Base-by-base conservation (phyloP, 92 coral and sea anemone species). In the Isaurus tuberculatus region DNA sequence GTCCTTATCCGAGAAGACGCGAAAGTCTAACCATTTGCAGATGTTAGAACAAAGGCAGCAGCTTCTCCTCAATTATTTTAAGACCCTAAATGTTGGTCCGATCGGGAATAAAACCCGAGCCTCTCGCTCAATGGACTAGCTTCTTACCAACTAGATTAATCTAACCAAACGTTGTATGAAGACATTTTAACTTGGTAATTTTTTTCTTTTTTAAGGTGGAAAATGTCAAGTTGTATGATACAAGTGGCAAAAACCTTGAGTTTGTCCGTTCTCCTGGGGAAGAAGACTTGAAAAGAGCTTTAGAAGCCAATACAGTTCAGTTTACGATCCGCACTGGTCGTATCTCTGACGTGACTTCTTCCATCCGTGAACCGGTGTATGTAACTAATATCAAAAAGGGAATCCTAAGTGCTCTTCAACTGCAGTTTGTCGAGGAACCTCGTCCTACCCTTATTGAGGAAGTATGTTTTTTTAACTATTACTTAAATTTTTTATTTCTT, bases 361-460 rank as follows among this genome's bases (percentile, higher is more conserved):
- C 75, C 8, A 22, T 5, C 33, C 13, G 13, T 2, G 94, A 91
- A 11, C 91, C 94, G 37, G 68, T 70, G 49, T 85, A 84, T 29
- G 88, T 77, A 9, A 85, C 94, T 7, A 91, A 91, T 73, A 49
- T 91, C 86, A 91, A 88, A 64, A 87, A 83, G 43, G 94, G 94
- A 29, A 85, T 91, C 8, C 78, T 91, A 83, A 91, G 94, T 32
- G 94, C 94, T 33, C 90, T 91, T 9, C 94, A 91, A 44, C 90
- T 91, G 81, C 86, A 88, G 83, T 88, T 85, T 46, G 81, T 69
- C 1, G 88, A 91, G 72, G 85, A 66, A 60, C 68, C 67, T 4
- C 78, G 17, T 26, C 42, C 84, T 0, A 79, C 65, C 15, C 28
- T 88, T 22, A 1, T 37, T 8, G 94, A 91, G 92, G 94, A 75